Base-by-base conservation (phyloP, 2,113 vertebrate genomes). In the Mormoops blainvillei region DNA sequence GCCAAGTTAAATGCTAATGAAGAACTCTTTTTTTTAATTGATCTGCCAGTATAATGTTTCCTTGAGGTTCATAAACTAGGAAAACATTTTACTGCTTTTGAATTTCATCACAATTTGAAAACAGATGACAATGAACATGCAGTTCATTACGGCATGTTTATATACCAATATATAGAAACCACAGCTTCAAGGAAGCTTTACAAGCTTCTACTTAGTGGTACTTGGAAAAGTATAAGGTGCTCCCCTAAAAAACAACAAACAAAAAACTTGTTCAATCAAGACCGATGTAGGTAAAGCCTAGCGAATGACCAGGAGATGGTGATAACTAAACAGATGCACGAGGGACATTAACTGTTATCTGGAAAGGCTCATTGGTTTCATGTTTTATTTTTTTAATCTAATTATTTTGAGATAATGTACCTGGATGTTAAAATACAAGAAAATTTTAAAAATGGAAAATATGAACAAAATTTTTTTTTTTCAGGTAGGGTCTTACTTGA, bases 1-100 rank as follows among this genome's bases (percentile, higher is more conserved):
- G 33, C 68, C 83, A 87, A 91, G 20, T 65, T 94, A 78, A 92
- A 92, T 89, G 65, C 70, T 73, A 90, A 74, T 68, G 50, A 92
- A 81, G 18, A 90, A 13, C 16, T 74, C 14, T 36, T 31, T 61
- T 94, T 83, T 91, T 48, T 83, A 74, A 50, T 91, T 94, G 22
- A 38, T 63, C 18, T 82, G 43, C 43, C 31, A 77, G 4, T 68
- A n/a, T 16, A 83, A n/a, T 63, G 68, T 77, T 77, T 91, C 3
- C 48, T 68, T 89, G 15, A 97, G 2, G 5, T 93, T 11, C 2
- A 0, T 43, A 86, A 71, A 5, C 52, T 43, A 20, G 18, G 1
- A 54, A 58, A 85, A 31, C 3, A 73, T 88, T 67, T 67, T 88
- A n/a, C 10, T 74, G 28, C 20, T 94, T 84, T 85, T 87, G 1